phyloP scores from a whole-genome alignment of 2,113 vertebrate species.

The Verasper variegatus region DNA sequence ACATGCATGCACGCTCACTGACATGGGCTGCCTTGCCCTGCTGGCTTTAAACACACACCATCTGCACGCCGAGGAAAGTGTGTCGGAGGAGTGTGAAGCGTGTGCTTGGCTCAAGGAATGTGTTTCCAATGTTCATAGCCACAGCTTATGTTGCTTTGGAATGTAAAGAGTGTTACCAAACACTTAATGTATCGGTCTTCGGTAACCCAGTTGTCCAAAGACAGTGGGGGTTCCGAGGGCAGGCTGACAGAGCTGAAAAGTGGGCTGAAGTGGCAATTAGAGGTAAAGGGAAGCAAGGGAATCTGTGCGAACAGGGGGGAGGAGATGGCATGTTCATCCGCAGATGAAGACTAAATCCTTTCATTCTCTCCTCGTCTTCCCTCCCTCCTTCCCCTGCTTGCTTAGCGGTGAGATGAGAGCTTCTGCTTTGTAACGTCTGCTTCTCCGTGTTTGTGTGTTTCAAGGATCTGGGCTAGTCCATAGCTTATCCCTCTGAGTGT shows the following conservation, averaged over 20 bases:
- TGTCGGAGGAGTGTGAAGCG: constrained; percentile 74
- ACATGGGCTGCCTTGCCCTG: constrained; percentile 58
- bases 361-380: constrained; percentile 65
- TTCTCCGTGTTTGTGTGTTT: constrained; percentile 70
- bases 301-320: constrained; percentile 70
- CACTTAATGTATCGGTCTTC: constrained; percentile 63
- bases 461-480: constrained; percentile 67
- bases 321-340: constrained; percentile 71
- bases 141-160: constrained; percentile 78
- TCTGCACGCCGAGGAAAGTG: constrained; percentile 73
- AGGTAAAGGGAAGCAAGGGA: constrained; percentile 62
- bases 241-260: constrained; percentile 62
- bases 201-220: constrained; percentile 66
- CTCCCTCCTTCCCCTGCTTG: constrained; percentile 57
- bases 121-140: constrained; percentile 75
- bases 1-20: constrained; percentile 27
- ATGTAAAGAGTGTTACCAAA: constrained; percentile 71
- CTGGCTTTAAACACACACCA: constrained; percentile 74
- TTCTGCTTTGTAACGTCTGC: constrained; percentile 70
- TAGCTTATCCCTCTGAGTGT: constrained; percentile 74
- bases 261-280: constrained; percentile 67
- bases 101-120: constrained; percentile 67
- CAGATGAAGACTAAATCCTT: constrained; percentile 75
- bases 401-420: constrained; percentile 66
- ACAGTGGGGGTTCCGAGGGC: constrained; percentile 61